phyloP scores from a whole-genome alignment of 1,140 invertebrate genomes.

The Brachystomella parvula region DNA sequence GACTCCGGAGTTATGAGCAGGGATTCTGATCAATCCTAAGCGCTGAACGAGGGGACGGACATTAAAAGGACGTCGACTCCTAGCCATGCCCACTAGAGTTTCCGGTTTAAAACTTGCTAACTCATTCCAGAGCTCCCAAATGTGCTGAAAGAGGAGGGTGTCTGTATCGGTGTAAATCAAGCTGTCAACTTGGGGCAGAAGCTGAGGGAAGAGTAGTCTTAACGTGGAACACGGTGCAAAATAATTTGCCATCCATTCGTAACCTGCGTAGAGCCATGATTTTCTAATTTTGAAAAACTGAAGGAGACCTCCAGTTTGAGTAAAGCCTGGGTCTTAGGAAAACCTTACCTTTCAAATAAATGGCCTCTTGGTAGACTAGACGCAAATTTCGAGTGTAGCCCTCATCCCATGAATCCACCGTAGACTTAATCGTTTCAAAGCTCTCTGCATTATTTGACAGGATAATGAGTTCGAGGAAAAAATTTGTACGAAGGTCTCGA shows the following conservation, averaged over 20 bases:
- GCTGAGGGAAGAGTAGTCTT: background rate
- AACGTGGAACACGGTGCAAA: background rate
- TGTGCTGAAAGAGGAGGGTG: slow-evolving; percentile 3
- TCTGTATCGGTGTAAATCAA: slow-evolving; percentile 3
- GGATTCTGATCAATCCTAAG: background rate
- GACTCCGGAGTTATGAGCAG: background rate
- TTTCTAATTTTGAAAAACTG: background rate
- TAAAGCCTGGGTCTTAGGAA: too few relatives aligned
- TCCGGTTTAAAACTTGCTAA: background rate
- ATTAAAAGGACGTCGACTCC: background rate
- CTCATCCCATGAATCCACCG: background rate
- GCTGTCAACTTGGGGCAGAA: background rate
- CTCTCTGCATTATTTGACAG: background rate
- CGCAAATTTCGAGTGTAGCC: background rate
- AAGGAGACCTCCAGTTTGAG: background rate
- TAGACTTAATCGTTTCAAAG: background rate
- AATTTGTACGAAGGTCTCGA: background rate
- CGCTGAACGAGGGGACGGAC: slow-evolving; percentile 1
- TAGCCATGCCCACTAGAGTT: background rate
- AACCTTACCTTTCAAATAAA: slow-evolving; percentile 4
- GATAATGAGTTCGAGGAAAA: background rate
- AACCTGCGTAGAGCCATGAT: background rate
- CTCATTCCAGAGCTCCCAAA: slow-evolving; percentile 2
- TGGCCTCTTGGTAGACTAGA: background rate
- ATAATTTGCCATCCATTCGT: background rate